These are phyloP conservation scores for Catharus bicknelli DNA, from an alignment of 2,113 vertebrate species.

Conservation along the genomic window DNA sequence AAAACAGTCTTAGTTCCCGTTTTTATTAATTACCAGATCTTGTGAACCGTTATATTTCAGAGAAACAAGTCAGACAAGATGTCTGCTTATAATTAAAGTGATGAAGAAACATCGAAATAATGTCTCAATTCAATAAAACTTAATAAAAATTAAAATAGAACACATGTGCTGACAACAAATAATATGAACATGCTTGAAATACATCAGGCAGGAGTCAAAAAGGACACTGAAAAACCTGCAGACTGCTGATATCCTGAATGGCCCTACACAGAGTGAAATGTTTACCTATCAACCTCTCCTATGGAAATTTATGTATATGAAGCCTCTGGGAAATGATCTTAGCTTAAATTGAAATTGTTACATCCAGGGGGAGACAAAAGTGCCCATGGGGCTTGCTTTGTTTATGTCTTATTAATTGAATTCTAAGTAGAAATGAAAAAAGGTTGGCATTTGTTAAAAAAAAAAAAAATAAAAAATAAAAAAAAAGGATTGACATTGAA, in stretches of 20 bases:
- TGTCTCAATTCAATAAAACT: neutral
- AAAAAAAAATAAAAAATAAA: neutral
- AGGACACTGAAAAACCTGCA: neutral
- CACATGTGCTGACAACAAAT: neutral
- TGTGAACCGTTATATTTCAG: neutral
- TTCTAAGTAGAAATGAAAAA: neutral
- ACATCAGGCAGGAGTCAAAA: neutral
- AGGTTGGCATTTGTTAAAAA: neutral
- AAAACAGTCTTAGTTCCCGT: neutral
- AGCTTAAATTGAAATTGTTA: neutral
- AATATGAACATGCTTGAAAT: neutral
- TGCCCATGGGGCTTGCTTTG: neutral
- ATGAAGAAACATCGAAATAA: neutral
- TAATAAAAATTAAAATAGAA: neutral
- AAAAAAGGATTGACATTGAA: neutral
- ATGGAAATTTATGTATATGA: neutral
- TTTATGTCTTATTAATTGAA: neutral
- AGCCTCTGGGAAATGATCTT: neutral
- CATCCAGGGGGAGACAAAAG: neutral
- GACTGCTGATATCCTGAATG: neutral
- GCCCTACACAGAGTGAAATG: neutral
- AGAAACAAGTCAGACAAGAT: neutral
- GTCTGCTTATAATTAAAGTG: slow-evolving; percentile 5
- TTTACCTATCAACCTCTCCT: neutral
- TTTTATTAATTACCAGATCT: neutral